These are phyloP conservation scores for Spheniscus mendiculus DNA, from an alignment of 2,113 vertebrate species.

Conservation along the genomic window DNA sequence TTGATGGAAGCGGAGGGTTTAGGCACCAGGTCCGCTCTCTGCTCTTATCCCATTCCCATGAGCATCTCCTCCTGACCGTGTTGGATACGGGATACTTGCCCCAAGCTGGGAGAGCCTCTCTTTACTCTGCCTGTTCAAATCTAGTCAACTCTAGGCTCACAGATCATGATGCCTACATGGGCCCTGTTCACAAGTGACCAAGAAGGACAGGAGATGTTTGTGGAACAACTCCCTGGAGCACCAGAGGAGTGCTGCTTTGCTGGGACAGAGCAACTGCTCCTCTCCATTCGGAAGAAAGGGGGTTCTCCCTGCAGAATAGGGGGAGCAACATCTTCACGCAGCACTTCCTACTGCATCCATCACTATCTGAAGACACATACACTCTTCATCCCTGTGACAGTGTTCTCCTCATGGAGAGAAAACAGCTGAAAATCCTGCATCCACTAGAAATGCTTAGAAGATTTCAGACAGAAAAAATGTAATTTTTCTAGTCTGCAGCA, in stretches of 20 bases:
- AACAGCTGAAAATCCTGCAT: neutral
- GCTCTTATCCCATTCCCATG: neutral
- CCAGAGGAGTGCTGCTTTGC: neutral
- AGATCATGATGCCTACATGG: rapidly evolving
- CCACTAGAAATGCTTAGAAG: neutral
- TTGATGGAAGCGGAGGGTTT: neutral
- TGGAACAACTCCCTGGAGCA: neutral
- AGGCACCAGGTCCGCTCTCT: neutral
- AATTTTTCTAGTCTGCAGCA: neutral
- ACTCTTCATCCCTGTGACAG: neutral
- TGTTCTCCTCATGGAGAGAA: neutral
- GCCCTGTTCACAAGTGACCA: neutral
- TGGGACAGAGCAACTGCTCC: neutral
- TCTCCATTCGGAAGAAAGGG: neutral
- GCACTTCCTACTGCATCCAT: neutral
- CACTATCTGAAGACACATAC: neutral
- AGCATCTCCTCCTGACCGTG: neutral
- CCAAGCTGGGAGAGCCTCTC: neutral
- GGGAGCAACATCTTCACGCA: neutral
- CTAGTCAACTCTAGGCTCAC: neutral
- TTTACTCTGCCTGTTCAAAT: neutral
- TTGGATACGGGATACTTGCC: neutral
- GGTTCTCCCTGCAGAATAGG: neutral
- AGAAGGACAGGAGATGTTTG: neutral
- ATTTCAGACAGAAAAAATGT: neutral